These are phyloP conservation scores for Drosophila quadrilineata DNA, from an alignment of 1,140 invertebrate genomes.

Conservation along the genomic window DNA sequence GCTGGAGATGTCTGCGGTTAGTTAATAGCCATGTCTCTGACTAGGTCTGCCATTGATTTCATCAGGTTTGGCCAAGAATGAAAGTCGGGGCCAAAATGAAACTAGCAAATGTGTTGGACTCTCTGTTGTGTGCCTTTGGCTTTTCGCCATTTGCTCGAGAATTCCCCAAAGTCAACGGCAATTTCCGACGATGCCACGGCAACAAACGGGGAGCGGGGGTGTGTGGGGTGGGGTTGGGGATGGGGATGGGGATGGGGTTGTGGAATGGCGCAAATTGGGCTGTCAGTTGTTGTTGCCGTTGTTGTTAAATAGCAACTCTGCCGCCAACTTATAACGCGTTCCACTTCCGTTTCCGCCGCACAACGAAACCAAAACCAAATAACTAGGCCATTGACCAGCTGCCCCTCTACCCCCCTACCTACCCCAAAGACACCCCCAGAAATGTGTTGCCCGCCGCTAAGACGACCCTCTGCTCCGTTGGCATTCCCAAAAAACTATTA, in stretches of 20 bases:
- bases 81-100: neutral
- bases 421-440: neutral
- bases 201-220: conserved; percentile 5
- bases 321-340: conserved; percentile 59
- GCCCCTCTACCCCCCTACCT: neutral
- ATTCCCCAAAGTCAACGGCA: conserved; percentile 44
- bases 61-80: neutral
- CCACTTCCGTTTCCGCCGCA: conserved; percentile 54
- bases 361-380: too few relatives aligned
- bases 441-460: neutral
- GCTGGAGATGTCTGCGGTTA: too few relatives aligned
- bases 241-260: neutral
- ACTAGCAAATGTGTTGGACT: conserved; percentile 38
- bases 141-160: conserved; percentile 28
- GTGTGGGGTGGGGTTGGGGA: conserved; percentile 19
- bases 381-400: conserved; percentile 17
- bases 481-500: conserved; percentile 67
- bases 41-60: conserved; percentile 11
- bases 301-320: conserved; percentile 59
- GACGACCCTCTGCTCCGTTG: neutral
- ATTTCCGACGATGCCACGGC: conserved; percentile 27
- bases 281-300: conserved; percentile 40
- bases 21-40: conserved; percentile 2
- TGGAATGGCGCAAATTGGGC: conserved; percentile 26
- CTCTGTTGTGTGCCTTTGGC: conserved; percentile 44